phyloP scores from a whole-genome alignment of 2,888 invertebrate genomes.

The Mesorhabditis belari region DNA sequence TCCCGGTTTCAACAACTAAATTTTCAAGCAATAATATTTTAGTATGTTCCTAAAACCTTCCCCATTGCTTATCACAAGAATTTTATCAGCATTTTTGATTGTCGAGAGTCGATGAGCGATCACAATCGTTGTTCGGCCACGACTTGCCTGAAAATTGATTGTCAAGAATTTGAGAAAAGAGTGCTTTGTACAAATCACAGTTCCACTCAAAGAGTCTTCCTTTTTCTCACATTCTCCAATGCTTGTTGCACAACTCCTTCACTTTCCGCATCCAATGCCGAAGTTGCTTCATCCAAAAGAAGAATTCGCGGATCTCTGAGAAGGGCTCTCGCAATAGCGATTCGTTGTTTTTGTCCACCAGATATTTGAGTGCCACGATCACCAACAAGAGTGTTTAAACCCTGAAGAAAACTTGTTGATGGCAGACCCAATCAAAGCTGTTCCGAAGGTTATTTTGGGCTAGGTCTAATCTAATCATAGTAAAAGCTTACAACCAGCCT shows the following conservation, averaged over 20 bases:
- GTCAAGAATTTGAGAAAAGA: no score
- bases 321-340: slow-evolving; percentile 45
- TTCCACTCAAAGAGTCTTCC: no score
- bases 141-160: slow-evolving; percentile 13
- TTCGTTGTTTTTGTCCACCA: slow-evolving; percentile 43
- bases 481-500: not conserved
- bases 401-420: slow-evolving; percentile 13
- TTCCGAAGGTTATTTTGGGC: not conserved
- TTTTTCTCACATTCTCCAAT: slow-evolving; percentile 56
- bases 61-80: slow-evolving; percentile 54
- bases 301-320: slow-evolving; percentile 40
- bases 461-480: not conserved
- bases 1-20: slow-evolving; percentile 66
- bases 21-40: no score
- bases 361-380: slow-evolving; percentile 41
- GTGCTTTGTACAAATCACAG: no score
- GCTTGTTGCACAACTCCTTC: slow-evolving; percentile 55
- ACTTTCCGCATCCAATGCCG: slow-evolving; percentile 35
- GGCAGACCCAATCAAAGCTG: not conserved
- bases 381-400: slow-evolving; percentile 36
- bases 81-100: slow-evolving; percentile 58
- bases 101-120: slow-evolving; percentile 59
- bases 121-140: slow-evolving; percentile 56
- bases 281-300: slow-evolving; percentile 41
- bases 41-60: no score